Evolutionary conservation across 2,113 vertebrate genomes (phyloP), one percentile per base, ranked within the genome.

Genomic region (Lontra canadensis): DNA sequence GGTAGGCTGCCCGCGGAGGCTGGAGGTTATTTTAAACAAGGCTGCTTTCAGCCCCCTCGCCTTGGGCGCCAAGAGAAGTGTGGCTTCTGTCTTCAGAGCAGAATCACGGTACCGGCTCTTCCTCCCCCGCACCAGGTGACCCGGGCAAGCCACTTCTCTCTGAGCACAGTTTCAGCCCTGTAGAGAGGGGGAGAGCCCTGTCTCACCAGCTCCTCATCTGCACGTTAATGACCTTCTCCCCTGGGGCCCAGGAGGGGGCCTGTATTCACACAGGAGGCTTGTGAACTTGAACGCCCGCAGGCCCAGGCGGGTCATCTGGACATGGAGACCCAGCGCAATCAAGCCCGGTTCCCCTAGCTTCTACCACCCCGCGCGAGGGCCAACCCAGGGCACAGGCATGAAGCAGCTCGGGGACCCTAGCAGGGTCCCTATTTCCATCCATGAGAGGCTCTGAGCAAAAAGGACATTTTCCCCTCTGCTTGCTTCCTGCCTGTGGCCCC

Each of bases 351-450:
- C 39, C 57, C 74, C 79, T 23, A 34, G 55, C 52, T 88, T 29
- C 59, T 73, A 57, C 39, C 79, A 14, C 44, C 59, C 17, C 15
- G 0, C 1, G 21, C 7, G n/a, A n/a, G 44, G 44, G 17, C 67
- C 5, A 57, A 61, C 42, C 47, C 25, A 29, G 73, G 36, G 4
- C 6, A 0, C 7, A 0, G 49, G 47, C 14, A 0, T 0, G 3
- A 1, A 23, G 25, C 36, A 14, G 42, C 49, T 55, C 1, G 0
- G 23, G 74, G 47, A 57, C 1, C 1, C 49, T 14, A 29, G 49
- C 29, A n/a, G n/a, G n/a, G 29, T 7, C n/a, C 49, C 47, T 26
- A 59, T 14, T 80, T n/a, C 55, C 49, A 13, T 31, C 8, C 57
- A 44, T 73, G 52, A 59, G 23, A 26, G 42, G 31, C 31, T 88